Evolutionary conservation across 2,888 invertebrate genomes (phyloP), one percentile per base, ranked within the genome.

Genomic region (Flexamia atlantica): DNA sequence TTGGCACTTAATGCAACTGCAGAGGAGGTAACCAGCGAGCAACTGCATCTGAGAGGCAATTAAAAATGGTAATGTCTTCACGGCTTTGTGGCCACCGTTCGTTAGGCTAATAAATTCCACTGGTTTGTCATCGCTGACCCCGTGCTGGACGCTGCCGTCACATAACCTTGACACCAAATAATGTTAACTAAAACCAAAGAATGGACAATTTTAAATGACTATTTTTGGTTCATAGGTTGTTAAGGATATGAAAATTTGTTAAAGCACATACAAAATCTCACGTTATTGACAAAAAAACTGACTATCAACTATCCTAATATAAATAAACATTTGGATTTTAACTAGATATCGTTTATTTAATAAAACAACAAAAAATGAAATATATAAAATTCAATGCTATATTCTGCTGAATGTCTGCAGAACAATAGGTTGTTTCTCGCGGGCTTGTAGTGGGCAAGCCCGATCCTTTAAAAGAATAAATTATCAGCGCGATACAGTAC

Each of bases 401-500:
- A 64, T 20, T 28, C 25, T 28, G 53, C 53, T 23, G 53, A 53
- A 53, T 53, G 53, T 23, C 53, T 53, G 53, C 23, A 23, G 28
- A 64, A 64, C 64, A 64, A 64, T 64, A 23, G 53, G 20, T 20
- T 53, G 10, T 46, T 14, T 46, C 14, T 9, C 20, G 57, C 57
- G 14, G 25, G 25, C 57, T 64, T 64, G 64, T 64, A 64, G 64
- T 64, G 64, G 64, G 64, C 64, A 28, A 28, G 64, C 17, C 64
- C 9, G 28, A 17, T 17, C 40, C 40, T 40, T 70, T 70, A 70
- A 68, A 70, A 70, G 20, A 70, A 40, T 70, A 40, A 36, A 70
- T 70, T 36, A 70, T 70, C 70, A 70, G 40, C 20, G 64, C 64
- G 64, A 64, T 64, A 64, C 64, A 64, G 28, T 14, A 30, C 28